phyloP scores from a whole-genome alignment of 2,113 vertebrate genomes.

The Archilochus colubris region DNA sequence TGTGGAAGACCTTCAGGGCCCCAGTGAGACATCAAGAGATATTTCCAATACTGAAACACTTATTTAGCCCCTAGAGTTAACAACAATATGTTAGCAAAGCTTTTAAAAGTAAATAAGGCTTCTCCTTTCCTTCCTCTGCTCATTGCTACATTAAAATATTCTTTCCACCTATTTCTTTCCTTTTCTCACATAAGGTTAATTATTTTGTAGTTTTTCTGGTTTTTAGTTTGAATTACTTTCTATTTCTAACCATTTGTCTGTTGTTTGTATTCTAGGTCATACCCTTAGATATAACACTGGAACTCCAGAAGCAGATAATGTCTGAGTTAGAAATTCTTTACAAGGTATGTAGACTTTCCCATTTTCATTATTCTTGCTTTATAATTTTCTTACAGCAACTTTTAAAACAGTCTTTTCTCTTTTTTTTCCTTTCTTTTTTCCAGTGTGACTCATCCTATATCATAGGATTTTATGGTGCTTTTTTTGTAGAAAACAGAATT shows the following conservation, averaged over 20 bases:
- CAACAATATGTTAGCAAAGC: not conserved
- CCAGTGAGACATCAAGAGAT: not conserved
- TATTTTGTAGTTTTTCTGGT: accelerated
- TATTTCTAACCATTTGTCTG: not conserved
- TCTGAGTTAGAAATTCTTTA: conserved; percentile 98
- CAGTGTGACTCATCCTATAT: conserved; percentile 99
- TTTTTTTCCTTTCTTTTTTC: conserved; percentile 60
- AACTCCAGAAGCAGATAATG: conserved; percentile 99
- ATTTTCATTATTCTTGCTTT: not conserved
- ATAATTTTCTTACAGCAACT: not conserved
- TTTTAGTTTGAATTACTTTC: not conserved
- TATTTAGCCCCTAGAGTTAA: not conserved
- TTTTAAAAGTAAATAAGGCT: conserved; percentile 36
- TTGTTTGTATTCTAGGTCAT: conserved; percentile 84
- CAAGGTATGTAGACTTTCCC: conserved; percentile 81
- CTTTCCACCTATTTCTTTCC: not conserved
- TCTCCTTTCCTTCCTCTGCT: conserved; percentile 16
- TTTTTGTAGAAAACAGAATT: conserved; percentile 99
- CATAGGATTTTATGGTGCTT: conserved; percentile 99
- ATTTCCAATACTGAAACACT: accelerated
- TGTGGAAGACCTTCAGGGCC: not conserved
- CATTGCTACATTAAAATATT: not conserved
- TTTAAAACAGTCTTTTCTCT: not conserved
- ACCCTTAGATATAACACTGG: conserved; percentile 94
- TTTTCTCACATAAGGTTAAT: not conserved